Evolutionary conservation across 2,113 vertebrate genomes (phyloP).

Genomic region (Channa maculata): DNA sequence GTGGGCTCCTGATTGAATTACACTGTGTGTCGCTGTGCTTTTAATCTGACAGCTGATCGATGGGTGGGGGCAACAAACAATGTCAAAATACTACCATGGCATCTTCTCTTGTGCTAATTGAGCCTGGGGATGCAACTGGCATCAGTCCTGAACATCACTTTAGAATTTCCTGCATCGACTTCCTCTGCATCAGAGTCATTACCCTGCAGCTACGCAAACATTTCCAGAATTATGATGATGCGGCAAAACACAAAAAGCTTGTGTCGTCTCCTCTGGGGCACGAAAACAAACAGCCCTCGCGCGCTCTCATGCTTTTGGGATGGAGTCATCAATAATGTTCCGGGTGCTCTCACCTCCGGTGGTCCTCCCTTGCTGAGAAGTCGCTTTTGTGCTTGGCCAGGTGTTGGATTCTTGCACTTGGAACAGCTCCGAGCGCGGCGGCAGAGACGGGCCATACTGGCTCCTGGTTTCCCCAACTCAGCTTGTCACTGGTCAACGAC

Average conservation of each 20-base stretch:
- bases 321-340: conserved; percentile 54
- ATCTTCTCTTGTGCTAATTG: not conserved
- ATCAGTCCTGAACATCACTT: conserved; percentile 49
- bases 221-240: conserved; percentile 29
- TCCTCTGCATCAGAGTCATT: not conserved
- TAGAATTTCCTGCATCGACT: conserved; percentile 20
- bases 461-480: conserved; percentile 79
- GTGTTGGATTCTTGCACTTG: conserved; percentile 71
- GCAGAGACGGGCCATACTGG: conserved; percentile 67
- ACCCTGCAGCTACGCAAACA: conserved; percentile 13
- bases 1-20: conserved; percentile 53
- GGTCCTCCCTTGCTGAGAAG: conserved; percentile 67
- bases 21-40: not conserved
- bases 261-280: not conserved
- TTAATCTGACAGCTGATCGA: conserved; percentile 37
- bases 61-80: not conserved
- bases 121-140: conserved; percentile 40
- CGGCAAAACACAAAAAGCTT: conserved; percentile 28
- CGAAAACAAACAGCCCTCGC: conserved; percentile 27
- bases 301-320: conserved; percentile 31
- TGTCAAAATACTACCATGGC: conserved; percentile 2
- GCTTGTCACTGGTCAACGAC: conserved; percentile 53
- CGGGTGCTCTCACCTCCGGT: conserved; percentile 56
- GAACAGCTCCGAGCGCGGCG: conserved; percentile 59
- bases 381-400: conserved; percentile 75